These are phyloP conservation scores for Sander vitreus DNA, from an alignment of 2,113 vertebrate species.

Conservation along the genomic window DNA sequence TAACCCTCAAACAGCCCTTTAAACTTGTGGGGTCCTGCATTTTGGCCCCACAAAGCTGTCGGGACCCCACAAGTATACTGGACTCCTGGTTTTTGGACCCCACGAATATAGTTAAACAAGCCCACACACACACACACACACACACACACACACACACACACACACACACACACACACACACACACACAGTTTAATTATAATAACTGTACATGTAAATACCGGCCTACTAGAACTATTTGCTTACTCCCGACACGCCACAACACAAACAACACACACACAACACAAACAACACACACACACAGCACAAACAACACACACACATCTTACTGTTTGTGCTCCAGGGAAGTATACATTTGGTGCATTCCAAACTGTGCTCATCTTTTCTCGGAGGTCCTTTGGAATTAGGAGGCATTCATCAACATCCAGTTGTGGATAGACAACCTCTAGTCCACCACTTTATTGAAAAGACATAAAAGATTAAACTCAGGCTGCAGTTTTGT, in stretches of 20 bases:
- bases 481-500: not conserved
- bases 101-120: too few relatives aligned
- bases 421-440: constrained; percentile 76
- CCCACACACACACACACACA: too few relatives aligned
- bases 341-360: constrained; percentile 68
- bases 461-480: constrained; percentile 26
- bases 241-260: not conserved
- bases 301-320: not conserved
- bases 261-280: not conserved
- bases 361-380: constrained; percentile 76
- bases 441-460: constrained; percentile 74
- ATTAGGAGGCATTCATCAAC: constrained; percentile 68
- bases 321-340: constrained; percentile 72
- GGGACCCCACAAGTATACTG: too few relatives aligned
- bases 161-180: not conserved
- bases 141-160: too few relatives aligned
- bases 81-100: too few relatives aligned
- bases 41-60: too few relatives aligned
- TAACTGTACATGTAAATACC: too few relatives aligned
- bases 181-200: not conserved
- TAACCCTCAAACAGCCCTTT: too few relatives aligned
- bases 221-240: not conserved
- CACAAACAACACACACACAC: not conserved
- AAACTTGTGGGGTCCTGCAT: too few relatives aligned
- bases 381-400: constrained; percentile 68